Evolutionary conservation across 2,797 vertebrate species (phyloP).

Genomic region (Eutrigla gurnardus): DNA sequence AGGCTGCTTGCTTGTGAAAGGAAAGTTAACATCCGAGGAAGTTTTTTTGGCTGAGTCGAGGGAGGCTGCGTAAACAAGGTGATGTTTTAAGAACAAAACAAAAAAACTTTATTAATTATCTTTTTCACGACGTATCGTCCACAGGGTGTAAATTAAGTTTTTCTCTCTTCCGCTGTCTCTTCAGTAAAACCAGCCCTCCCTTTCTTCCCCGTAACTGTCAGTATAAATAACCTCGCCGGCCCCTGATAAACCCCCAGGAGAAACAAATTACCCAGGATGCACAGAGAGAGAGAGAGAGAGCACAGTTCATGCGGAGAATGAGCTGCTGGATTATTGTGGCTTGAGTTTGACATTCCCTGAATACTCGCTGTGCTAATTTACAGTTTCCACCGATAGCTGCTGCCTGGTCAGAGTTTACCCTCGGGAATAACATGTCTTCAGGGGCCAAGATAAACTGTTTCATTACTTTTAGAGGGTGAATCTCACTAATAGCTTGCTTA

Average conservation of each 20-base stretch:
- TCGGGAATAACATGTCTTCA: conserved; percentile 27
- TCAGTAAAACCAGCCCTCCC: not conserved
- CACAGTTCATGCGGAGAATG: conserved; percentile 37
- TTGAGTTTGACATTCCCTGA: conserved; percentile 52
- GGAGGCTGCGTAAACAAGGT: not conserved
- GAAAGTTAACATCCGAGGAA: conserved; percentile 7
- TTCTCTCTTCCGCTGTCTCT: not conserved
- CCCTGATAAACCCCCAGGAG: conserved; percentile 71
- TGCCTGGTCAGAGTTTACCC: conserved; percentile 35
- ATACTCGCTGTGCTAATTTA: conserved; percentile 40
- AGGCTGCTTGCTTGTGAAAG: conserved; percentile 10
- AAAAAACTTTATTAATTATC: not conserved
- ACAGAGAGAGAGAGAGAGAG: conserved; percentile 49
- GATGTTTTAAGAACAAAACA: conserved; percentile 2
- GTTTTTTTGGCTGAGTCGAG: not conserved
- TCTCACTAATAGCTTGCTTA: not conserved
- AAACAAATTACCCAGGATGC: conserved; percentile 80
- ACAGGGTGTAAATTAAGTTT: not conserved
- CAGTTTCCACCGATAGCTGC: conserved; percentile 17
- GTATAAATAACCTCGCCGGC: conserved; percentile 71
- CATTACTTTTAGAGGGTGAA: conserved; percentile 12
- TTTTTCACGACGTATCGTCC: not conserved
- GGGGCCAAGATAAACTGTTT: conserved; percentile 3
- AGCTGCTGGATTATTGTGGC: conserved; percentile 61
- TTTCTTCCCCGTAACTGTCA: conserved; percentile 62